A percentile compares a stretch with the other conserved stretches of the same genome.
Evolutionary conservation across 2,888 invertebrate genomes (phyloP).

Genomic region (Hirudinaria manillensis): DNA sequence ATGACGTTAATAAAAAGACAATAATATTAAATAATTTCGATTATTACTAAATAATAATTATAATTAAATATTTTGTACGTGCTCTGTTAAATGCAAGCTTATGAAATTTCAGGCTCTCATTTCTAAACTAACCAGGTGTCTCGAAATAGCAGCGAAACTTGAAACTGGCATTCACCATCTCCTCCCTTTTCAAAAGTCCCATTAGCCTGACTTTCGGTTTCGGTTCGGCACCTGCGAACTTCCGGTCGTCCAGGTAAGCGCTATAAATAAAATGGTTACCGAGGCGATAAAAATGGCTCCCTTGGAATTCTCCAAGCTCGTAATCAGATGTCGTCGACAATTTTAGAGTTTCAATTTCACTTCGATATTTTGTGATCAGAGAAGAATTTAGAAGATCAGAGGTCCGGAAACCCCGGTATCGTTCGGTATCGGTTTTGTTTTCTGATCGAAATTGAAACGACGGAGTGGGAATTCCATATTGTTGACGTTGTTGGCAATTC

Average conservation of each 20-base stretch:
- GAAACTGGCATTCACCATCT: constrained; percentile 23
- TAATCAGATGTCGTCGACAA: neutral
- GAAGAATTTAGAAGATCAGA: neutral
- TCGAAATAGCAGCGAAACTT: constrained; percentile 36
- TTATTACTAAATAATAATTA: no score
- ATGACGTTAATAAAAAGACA: neutral
- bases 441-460: neutral
- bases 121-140: neutral
- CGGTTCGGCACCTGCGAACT: constrained; percentile 7
- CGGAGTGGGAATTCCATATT: neutral
- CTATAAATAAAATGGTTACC: constrained; percentile 33
- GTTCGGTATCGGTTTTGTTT: neutral
- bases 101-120: neutral
- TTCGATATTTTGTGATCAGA: neutral
- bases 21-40: no score
- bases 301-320: no score
- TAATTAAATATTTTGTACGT: no score
- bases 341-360: neutral
- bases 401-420: neutral
- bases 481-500: no score
- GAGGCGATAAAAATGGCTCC: constrained; percentile 30
- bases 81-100: neutral
- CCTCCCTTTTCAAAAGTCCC: neutral
- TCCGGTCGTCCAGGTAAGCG: constrained; percentile 36
- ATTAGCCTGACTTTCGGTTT: constrained; percentile 35